Evolutionary conservation across 2,113 vertebrate genomes (phyloP).

Genomic region (Nothoprocta pentlandii): DNA sequence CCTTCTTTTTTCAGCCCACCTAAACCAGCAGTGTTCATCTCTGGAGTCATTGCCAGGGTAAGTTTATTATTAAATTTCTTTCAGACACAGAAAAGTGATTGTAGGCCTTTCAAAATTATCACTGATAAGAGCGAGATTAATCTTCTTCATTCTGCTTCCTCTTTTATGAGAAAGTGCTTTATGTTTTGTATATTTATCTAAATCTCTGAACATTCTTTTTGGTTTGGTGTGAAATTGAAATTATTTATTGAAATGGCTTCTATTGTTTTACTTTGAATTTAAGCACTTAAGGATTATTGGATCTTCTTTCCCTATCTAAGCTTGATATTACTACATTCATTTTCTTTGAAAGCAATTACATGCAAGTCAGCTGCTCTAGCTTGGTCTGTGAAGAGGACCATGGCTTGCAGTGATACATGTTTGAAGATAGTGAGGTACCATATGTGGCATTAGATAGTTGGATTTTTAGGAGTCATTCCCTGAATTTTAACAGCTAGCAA

Average conservation of each 20-base stretch:
- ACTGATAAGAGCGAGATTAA: background rate
- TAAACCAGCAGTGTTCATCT: slow-evolving; percentile 91
- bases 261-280: background rate
- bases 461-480: background rate
- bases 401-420: background rate
- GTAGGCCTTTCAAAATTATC: slow-evolving; percentile 13
- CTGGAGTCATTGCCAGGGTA: slow-evolving; percentile 96
- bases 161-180: background rate
- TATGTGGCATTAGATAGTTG: background rate
- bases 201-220: slow-evolving; percentile 6
- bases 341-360: background rate
- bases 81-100: background rate
- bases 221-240: slow-evolving; percentile 26
- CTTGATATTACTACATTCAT: background rate
- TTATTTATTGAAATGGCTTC: slow-evolving; percentile 14
- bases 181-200: background rate
- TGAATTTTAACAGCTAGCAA: background rate
- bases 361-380: background rate
- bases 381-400: background rate
- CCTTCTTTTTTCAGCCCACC: slow-evolving; percentile 83
- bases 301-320: slow-evolving; percentile 19
- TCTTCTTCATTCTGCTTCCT: background rate
- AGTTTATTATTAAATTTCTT: slow-evolving; percentile 49
- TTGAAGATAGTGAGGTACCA: background rate
- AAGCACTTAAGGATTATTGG: slow-evolving; percentile 26